phyloP scores from a whole-genome alignment of 2,113 vertebrate genomes.

The Bambusicola thoracicus region DNA sequence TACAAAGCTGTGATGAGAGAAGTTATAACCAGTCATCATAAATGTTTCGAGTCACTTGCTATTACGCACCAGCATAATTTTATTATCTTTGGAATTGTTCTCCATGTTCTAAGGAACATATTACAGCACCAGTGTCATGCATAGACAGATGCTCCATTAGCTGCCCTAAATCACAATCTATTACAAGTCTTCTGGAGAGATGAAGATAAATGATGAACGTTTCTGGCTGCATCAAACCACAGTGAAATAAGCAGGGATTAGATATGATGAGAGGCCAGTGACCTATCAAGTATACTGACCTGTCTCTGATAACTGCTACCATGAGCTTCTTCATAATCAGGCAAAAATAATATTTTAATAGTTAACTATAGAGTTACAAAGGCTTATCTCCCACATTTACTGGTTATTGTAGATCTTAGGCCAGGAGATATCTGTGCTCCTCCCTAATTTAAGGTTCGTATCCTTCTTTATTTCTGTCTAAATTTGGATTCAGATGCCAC shows the following conservation, averaged over 20 bases:
- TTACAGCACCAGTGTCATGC: neutral
- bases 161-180: neutral
- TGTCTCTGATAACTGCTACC: neutral
- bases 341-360: neutral
- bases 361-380: neutral
- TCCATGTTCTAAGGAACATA: neutral
- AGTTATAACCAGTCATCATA: neutral
- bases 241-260: neutral
- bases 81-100: neutral
- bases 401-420: neutral
- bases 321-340: neutral
- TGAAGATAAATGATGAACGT: neutral
- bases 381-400: neutral
- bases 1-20: neutral
- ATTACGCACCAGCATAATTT: neutral
- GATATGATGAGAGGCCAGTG: neutral
- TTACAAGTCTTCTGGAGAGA: neutral
- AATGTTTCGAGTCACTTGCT: neutral
- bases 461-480: neutral
- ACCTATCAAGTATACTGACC: neutral
- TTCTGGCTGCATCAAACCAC: neutral
- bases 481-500: neutral
- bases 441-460: neutral
- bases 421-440: neutral
- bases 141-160: neutral